Conservation (phyloP, 2,888 invertebrate genomes). For the Caradrina kadenii region DNA sequence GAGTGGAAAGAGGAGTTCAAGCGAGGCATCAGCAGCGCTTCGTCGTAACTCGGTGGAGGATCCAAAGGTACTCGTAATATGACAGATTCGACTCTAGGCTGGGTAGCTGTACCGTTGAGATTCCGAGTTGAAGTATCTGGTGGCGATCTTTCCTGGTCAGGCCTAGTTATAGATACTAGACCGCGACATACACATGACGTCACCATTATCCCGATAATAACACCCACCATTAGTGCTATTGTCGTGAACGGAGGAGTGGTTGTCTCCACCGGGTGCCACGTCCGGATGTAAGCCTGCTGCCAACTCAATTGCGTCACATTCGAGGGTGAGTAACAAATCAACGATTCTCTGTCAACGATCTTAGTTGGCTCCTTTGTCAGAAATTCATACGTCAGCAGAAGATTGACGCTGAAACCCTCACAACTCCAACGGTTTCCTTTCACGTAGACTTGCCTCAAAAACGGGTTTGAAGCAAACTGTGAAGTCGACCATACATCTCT, state of each 20-base stretch:
- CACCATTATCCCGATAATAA: constrained; percentile 89
- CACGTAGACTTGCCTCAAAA: constrained; percentile 90
- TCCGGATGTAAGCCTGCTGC: constrained; percentile 92
- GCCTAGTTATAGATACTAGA: constrained; percentile 83
- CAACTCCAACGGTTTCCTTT: constrained; percentile 95
- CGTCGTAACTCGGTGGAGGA: constrained; percentile 93
- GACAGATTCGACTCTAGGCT: constrained; percentile 77
- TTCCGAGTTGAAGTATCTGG: constrained; percentile 84
- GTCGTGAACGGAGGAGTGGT: constrained; percentile 88
- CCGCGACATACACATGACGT: constrained; percentile 91
- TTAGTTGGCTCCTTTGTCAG: constrained; percentile 90
- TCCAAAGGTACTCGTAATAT: constrained; percentile 82
- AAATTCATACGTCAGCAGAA: constrained; percentile 91
- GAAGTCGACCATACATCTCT: constrained; percentile 91
- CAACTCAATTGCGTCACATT: constrained; percentile 92
- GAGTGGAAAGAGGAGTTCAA: constrained; percentile 92
- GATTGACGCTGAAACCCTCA: constrained; percentile 91
- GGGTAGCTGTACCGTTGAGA: constrained; percentile 72
- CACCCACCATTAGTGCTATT: constrained; percentile 88
- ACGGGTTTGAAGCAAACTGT: constrained; percentile 91
- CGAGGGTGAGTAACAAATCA: constrained; percentile 93
- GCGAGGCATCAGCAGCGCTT: constrained; percentile 94
- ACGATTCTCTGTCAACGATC: constrained; percentile 79
- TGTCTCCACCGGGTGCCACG: constrained; percentile 89
- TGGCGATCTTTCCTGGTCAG: constrained; percentile 74